Conservation (phyloP, 2,888 invertebrate species). For the Platycheirus rosarum region DNA sequence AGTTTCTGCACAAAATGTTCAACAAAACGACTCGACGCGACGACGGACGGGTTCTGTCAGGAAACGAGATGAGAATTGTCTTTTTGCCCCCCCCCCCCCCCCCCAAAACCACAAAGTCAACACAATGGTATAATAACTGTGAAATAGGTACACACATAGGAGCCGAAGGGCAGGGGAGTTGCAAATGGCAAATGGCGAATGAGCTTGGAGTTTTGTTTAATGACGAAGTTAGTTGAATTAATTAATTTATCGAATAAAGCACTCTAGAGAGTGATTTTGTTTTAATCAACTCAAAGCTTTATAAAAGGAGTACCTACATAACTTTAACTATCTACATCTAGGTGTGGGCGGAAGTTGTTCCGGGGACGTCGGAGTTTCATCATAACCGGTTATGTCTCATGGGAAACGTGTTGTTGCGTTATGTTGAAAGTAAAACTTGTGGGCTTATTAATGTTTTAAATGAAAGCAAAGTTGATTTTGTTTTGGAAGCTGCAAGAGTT, state of each 20-base stretch:
- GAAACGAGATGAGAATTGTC: conserved; percentile 40
- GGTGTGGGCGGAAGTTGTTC: too few species aligned
- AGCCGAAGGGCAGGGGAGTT: neutral
- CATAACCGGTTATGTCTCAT: neutral
- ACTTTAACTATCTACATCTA: too few species aligned
- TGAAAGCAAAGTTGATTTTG: neutral
- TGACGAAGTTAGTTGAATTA: conserved; percentile 56
- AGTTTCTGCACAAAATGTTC: conserved; percentile 39
- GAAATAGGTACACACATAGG: neutral
- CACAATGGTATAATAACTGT: neutral
- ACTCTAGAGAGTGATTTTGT: conserved; percentile 39
- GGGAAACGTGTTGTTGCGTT: neutral
- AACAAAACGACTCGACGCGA: too few species aligned
- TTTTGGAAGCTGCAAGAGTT: too few species aligned
- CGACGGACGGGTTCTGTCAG: conserved; percentile 44
- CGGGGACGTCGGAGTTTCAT: neutral
- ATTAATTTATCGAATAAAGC: conserved; percentile 57
- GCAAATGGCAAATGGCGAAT: conserved; percentile 3
- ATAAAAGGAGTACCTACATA: too few species aligned
- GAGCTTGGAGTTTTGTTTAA: conserved; percentile 48
- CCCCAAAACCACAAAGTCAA: conserved; percentile 27
- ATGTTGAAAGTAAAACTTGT: neutral
- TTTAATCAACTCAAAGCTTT: conserved; percentile 10
- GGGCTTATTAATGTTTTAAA: neutral
- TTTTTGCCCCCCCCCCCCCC: neutral